Evolutionary conservation across 1,140 invertebrate species (phyloP).

Genomic region (Zaprionus africanus): DNA sequence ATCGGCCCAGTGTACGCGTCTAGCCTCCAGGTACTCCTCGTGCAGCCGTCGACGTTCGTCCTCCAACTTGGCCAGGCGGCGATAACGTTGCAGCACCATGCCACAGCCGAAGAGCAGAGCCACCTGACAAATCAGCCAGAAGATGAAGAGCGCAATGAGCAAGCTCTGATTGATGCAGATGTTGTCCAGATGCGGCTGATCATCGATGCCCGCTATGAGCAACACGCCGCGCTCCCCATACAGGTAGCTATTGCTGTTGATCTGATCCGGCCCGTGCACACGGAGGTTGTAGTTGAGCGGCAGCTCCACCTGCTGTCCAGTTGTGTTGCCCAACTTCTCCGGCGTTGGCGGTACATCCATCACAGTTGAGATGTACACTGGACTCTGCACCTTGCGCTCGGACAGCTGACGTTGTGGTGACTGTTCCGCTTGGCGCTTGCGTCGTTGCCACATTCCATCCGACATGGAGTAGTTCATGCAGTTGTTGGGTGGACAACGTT

Average conservation of each 20-base stretch:
- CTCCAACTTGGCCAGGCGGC: slow-evolving; percentile 74
- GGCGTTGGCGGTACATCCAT: slow-evolving; percentile 57
- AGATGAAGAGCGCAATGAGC: slow-evolving; percentile 76
- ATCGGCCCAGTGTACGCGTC: slow-evolving; percentile 81
- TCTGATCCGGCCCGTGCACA: slow-evolving; percentile 83
- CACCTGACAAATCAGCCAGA: slow-evolving; percentile 81
- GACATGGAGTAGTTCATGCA: slow-evolving; percentile 40
- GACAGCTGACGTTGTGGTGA: slow-evolving; percentile 29
- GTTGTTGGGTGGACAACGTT: slow-evolving; percentile 78
- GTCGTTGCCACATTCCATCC: slow-evolving; percentile 39
- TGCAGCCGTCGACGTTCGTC: slow-evolving; percentile 76
- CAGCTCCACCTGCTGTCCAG: slow-evolving; percentile 51
- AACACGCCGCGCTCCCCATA: slow-evolving; percentile 85
- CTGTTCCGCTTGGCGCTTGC: slow-evolving; percentile 45
- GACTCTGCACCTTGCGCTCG: slow-evolving; percentile 68
- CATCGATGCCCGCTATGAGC: slow-evolving; percentile 85
- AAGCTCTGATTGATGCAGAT: slow-evolving; percentile 81
- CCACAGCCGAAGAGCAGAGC: slow-evolving; percentile 77
- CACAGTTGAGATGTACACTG: slow-evolving; percentile 74
- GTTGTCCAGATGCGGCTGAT: slow-evolving; percentile 72
- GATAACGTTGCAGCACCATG: slow-evolving; percentile 76
- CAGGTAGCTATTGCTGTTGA: slow-evolving; percentile 81
- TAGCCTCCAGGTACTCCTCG: slow-evolving; percentile 74
- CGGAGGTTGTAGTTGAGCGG: slow-evolving; percentile 85
- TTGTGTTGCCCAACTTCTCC: background rate